Evolutionary conservation across 2,888 invertebrate species (phyloP).

Genomic region (Drosophila paucipuncta): DNA sequence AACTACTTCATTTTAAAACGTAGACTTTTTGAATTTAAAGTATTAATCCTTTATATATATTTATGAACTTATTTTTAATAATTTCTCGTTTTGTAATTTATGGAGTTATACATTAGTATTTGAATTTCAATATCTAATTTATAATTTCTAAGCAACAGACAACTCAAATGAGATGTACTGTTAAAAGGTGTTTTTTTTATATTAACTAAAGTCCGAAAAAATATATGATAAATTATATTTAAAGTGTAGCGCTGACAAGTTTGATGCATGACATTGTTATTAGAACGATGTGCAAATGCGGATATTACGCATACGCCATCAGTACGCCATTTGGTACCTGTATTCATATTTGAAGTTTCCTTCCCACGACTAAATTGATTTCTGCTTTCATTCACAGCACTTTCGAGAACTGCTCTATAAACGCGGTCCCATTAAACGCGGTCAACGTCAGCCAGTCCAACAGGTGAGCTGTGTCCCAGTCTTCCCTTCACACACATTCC

Average conservation of each 20-base stretch:
- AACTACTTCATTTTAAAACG: background rate
- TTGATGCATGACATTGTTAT: constrained; percentile 17
- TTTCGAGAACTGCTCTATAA: constrained; percentile 30
- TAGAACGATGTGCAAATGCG: constrained; percentile 13
- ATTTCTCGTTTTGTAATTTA: background rate
- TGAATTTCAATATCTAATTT: background rate
- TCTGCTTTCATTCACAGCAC: constrained; percentile 51
- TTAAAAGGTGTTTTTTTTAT: background rate
- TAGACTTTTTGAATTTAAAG: background rate
- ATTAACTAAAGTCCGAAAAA: background rate
- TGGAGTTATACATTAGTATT: background rate
- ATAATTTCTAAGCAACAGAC: background rate
- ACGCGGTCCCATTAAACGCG: constrained; percentile 40
- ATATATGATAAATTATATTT: background rate
- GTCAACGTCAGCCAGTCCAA: constrained; percentile 54
- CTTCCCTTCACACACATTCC: constrained; percentile 26
- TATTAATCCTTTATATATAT: background rate
- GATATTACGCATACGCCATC: constrained; percentile 6
- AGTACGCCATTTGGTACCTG: constrained; percentile 55
- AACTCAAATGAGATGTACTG: background rate
- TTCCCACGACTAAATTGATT: constrained; percentile 56
- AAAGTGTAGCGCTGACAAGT: background rate
- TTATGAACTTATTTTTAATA: background rate
- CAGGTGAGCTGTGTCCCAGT: constrained; percentile 69
- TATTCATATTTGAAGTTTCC: constrained; percentile 78